Evolutionary conservation across 2,113 vertebrate species (phyloP).

Genomic region (Anoura caudifer): DNA sequence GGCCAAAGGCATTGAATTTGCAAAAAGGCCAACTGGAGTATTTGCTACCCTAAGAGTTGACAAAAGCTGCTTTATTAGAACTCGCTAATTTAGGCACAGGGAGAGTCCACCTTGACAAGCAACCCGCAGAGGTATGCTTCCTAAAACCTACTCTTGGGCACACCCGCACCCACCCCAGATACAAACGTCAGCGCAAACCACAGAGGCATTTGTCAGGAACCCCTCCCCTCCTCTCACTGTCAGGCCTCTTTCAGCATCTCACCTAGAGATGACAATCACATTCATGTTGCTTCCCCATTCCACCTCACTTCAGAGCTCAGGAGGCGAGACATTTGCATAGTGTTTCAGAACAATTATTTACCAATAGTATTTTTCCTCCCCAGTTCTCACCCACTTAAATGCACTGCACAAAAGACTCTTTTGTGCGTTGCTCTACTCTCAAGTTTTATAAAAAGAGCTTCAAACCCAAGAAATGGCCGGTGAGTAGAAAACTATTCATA

Average conservation of each 20-base stretch:
- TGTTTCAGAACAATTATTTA: background rate
- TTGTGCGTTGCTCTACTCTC: background rate
- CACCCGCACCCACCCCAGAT: background rate
- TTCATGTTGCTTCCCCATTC: background rate
- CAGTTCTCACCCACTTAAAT: background rate
- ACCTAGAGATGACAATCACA: background rate
- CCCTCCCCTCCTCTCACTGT: background rate
- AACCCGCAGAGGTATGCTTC: background rate
- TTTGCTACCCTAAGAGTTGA: background rate
- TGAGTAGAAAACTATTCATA: background rate
- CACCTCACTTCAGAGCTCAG: background rate
- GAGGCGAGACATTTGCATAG: background rate
- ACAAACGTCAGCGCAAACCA: background rate
- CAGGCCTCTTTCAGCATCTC: background rate
- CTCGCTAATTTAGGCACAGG: background rate
- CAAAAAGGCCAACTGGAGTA: background rate
- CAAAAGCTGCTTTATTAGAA: background rate
- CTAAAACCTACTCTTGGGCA: background rate
- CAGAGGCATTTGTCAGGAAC: background rate
- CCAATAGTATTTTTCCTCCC: background rate
- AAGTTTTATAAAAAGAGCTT: background rate
- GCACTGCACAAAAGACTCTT: background rate
- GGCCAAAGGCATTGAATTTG: background rate
- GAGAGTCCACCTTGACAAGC: background rate
- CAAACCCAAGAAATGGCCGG: background rate